Evolutionary conservation across 2,797 vertebrate genomes (phyloP), one percentile per base, ranked within the genome.

Genomic region (Somateria mollissima): DNA sequence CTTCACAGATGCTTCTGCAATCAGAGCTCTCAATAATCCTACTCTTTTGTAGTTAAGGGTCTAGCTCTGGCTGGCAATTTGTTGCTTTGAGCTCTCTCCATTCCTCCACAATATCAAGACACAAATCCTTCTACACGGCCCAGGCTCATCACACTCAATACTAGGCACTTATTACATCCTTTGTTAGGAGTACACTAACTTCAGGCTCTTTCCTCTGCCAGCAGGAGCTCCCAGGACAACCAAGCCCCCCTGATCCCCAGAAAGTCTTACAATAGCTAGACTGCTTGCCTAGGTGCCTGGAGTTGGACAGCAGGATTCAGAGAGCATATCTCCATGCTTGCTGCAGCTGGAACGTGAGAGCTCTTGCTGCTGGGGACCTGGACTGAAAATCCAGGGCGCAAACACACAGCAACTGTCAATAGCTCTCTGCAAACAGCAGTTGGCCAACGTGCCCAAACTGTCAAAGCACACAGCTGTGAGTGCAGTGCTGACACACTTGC

Each of bases 1-100:
- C 95, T 95, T 94, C 94, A 87, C 74, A 92, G 91, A 78, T 76
- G 66, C 89, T 96, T 94, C 76, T 90, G 84, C 77, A 95, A 95
- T 96, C 95, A 96, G 66, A 89, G 80, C 79, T 91, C 92, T 92
- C 94, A 76, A 84, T 79, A 90, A 94, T 84, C 51, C 78, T 93
- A 58, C 27, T 95, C 89, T 91, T 94, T 77, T 81, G 82, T 69
- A 71, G 62, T 78, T 56, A 91, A 94, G 79, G 56, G 79, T 66
- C 85, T 96, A 79, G 51, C 75, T 93, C 92, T 94, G 79, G 85
- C 73, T 93, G 73, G 76, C 91, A 95, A 66, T 85, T 81, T 77
- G 47, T 89, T 84, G 79, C 60, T 91, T 78, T 75, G 78, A 92
- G 90, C 37, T 81, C 78, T 93, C 89, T 84, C 64, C 25, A 61